phyloP scores from a whole-genome alignment of 2,797 vertebrate species.

The Falco berigora region DNA sequence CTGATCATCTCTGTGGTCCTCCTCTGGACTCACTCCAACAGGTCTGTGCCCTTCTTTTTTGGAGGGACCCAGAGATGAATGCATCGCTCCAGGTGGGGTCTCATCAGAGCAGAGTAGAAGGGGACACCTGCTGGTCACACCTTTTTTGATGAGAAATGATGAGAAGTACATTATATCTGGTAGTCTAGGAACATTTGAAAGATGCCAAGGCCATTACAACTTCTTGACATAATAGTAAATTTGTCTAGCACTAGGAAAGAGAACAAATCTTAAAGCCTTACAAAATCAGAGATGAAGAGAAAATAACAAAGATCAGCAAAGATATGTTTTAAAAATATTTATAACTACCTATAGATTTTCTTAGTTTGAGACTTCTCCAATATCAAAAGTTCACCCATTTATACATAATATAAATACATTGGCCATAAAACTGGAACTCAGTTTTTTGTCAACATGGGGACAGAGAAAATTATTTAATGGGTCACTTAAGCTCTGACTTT shows the following conservation, averaged over 20 bases:
- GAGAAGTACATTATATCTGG: background rate
- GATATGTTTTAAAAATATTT: background rate
- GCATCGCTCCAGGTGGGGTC: no score
- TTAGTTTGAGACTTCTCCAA: background rate
- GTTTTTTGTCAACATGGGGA: background rate
- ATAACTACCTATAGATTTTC: background rate
- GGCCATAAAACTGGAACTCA: background rate
- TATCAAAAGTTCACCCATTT: background rate
- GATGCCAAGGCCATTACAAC: background rate
- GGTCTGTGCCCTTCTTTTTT: no score
- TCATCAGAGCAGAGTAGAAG: no score
- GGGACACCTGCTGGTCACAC: no score
- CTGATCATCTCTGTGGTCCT: no score
- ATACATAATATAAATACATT: background rate
- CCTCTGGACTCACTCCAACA: no score
- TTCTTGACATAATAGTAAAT: background rate
- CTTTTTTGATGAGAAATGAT: background rate
- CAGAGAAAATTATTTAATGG: background rate
- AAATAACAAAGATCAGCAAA: background rate
- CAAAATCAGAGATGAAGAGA: background rate
- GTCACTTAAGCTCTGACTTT: background rate
- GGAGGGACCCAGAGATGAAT: no score
- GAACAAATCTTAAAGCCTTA: background rate
- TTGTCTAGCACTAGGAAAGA: background rate
- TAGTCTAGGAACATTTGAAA: background rate